Conservation (phyloP, 2,113 vertebrate species). For the Manacus vitellinus region DNA sequence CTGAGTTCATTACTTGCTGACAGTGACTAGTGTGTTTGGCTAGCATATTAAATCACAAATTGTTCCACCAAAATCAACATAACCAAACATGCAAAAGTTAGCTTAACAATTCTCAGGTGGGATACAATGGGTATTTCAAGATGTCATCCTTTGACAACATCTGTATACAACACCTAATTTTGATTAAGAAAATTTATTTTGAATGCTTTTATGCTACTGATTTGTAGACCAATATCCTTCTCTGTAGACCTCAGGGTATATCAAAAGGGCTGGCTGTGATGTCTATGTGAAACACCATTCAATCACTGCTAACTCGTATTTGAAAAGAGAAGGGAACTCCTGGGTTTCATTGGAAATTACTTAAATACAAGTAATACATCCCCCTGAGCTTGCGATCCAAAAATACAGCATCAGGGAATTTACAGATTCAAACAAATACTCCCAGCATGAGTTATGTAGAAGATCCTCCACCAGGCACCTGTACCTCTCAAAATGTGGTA, state of each 20-base stretch:
- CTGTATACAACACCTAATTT: not conserved
- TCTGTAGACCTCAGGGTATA: not conserved
- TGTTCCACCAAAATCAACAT: not conserved
- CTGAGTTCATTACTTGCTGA: constrained; percentile 28
- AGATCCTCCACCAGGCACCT: not conserved
- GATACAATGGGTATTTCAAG: not conserved
- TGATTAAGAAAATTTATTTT: not conserved
- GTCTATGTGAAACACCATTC: not conserved
- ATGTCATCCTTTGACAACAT: not conserved
- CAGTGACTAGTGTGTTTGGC: constrained; percentile 10
- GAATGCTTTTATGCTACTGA: not conserved
- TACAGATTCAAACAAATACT: not conserved
- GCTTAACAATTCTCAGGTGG: not conserved
- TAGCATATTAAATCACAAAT: not conserved
- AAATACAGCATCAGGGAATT: not conserved
- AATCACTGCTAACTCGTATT: not conserved
- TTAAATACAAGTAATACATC: not conserved
- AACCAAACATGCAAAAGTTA: not conserved
- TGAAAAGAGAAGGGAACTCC: not conserved
- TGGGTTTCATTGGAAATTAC: not conserved
- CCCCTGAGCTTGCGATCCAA: not conserved
- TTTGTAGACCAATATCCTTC: not conserved
- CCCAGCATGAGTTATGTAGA: not conserved
- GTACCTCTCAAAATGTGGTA: not conserved
- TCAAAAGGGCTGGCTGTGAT: not conserved